Evolutionary conservation across 2,888 invertebrate species (phyloP).

Genomic region (Minunthozetes semirufus): DNA sequence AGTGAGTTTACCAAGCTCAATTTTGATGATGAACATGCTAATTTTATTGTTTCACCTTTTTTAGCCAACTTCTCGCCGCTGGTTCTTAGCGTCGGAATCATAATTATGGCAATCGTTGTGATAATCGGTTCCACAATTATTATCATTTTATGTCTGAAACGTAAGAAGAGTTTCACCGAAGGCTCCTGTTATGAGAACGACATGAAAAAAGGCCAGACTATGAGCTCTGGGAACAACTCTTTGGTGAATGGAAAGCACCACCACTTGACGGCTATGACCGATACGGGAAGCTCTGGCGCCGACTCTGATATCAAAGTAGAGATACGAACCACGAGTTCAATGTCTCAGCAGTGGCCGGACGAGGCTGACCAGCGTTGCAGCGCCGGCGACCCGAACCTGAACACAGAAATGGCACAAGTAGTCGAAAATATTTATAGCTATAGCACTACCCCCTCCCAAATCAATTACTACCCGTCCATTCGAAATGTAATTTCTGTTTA

Average conservation of each 20-base stretch:
- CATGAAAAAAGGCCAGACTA: neutral
- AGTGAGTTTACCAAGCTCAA: too few relatives aligned
- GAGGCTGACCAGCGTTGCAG: constrained; percentile 38
- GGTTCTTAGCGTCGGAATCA: constrained; percentile 72
- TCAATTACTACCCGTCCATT: constrained; percentile 57
- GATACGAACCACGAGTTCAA: constrained; percentile 71
- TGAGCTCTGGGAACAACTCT: neutral
- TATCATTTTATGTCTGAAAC: constrained; percentile 62
- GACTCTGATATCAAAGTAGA: constrained; percentile 86
- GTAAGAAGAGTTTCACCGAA: constrained; percentile 35
- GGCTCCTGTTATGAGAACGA: constrained; percentile 38
- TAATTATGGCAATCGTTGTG: constrained; percentile 76
- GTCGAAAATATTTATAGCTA: constrained; percentile 49
- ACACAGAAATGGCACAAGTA: constrained; percentile 37
- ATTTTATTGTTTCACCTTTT: too few relatives aligned
- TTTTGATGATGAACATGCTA: too few relatives aligned
- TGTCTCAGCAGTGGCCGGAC: constrained; percentile 51
- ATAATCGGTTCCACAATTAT: constrained; percentile 74
- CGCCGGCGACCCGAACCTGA: too few relatives aligned
- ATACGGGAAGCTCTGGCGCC: constrained; percentile 68
- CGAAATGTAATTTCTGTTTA: neutral
- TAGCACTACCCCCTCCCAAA: constrained; percentile 62
- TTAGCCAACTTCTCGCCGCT: constrained; percentile 46
- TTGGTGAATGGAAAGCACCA: neutral
- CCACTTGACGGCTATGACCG: constrained; percentile 48